Percentiles rank a stretch among this genome's conserved stretches.
Conservation (phyloP, 2,113 vertebrate species). For the Pipra filicauda region DNA sequence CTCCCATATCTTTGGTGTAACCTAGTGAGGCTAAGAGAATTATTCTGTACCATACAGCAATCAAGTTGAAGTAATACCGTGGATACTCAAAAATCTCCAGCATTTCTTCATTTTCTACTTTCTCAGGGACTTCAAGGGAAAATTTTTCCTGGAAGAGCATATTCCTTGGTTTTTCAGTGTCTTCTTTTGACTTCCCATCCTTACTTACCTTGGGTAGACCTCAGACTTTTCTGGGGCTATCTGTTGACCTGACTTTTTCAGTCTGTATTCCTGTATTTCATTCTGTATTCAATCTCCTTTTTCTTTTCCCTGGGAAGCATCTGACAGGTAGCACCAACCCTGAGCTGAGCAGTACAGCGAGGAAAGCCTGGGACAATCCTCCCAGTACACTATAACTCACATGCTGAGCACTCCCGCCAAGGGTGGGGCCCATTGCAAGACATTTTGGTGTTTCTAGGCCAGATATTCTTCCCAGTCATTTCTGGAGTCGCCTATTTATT, state of each 20-base stretch:
- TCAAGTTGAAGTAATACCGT: background rate
- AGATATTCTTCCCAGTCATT: constrained; percentile 38
- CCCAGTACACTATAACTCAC: background rate
- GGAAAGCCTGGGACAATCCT: background rate
- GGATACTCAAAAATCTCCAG: background rate
- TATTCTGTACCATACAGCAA: background rate
- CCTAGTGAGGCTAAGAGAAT: background rate
- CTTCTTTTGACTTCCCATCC: background rate
- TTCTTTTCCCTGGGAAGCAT: background rate
- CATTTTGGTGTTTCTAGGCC: constrained; percentile 17
- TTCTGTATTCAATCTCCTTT: background rate
- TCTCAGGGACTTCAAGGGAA: background rate
- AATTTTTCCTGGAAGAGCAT: background rate
- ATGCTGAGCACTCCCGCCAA: background rate
- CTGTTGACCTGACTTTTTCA: background rate
- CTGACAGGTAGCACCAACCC: background rate
- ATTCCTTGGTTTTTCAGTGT: background rate
- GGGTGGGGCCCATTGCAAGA: constrained; percentile 25
- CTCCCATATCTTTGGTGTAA: background rate
- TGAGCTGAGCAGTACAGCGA: background rate
- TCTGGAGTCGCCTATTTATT: constrained; percentile 13
- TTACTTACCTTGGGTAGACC: background rate
- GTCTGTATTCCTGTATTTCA: background rate
- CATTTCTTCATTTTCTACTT: background rate
- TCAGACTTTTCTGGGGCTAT: background rate